Percentiles rank a stretch among this genome's conserved stretches.
phyloP scores from a whole-genome alignment of 2,113 vertebrate genomes.

The Vombatus ursinus region DNA sequence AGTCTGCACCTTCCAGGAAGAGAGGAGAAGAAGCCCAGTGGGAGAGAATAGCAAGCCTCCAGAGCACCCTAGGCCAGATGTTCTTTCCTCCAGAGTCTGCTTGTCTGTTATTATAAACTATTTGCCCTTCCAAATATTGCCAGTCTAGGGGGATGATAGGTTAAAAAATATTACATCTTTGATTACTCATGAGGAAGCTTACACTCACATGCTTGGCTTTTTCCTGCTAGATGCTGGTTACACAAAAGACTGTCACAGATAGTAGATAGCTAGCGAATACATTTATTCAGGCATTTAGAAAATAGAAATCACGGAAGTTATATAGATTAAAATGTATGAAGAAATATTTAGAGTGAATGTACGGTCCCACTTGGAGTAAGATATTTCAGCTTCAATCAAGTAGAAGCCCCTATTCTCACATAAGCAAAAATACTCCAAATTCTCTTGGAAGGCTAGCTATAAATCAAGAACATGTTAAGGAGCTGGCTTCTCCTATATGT shows the following conservation, averaged over 20 bases:
- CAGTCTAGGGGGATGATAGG: not conserved
- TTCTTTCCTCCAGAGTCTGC: too few species aligned
- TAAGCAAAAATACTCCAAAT: not conserved
- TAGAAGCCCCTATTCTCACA: not conserved
- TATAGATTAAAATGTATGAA: not conserved
- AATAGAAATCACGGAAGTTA: not conserved
- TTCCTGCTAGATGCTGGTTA: not conserved
- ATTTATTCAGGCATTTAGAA: not conserved
- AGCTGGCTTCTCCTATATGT: not conserved
- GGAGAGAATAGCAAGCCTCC: not conserved
- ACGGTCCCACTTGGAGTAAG: not conserved
- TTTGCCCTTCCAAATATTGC: not conserved
- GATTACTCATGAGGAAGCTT: not conserved
- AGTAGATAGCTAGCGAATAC: not conserved
- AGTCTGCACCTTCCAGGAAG: not conserved
- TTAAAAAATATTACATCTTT: not conserved
- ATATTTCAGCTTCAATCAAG: not conserved
- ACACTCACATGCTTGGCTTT: not conserved
- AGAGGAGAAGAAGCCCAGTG: not conserved
- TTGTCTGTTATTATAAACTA: not conserved
- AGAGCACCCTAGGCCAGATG: too few species aligned
- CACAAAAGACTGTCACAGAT: not conserved
- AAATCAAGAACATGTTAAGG: not conserved
- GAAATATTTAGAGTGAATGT: not conserved
- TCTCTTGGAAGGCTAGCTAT: not conserved